Conservation (phyloP, 2,888 invertebrate genomes). For the Euclidia mi region DNA sequence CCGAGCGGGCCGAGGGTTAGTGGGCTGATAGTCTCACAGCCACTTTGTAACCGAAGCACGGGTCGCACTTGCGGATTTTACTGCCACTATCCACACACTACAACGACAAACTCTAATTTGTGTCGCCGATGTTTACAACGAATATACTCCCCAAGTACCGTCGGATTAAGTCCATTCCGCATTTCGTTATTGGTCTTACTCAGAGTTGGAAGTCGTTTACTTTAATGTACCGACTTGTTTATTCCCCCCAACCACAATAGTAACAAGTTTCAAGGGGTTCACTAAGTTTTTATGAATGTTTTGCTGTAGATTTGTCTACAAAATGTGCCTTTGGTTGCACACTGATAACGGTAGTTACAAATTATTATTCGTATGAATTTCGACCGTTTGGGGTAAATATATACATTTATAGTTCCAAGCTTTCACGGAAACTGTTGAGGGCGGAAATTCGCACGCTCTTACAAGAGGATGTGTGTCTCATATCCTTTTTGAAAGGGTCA, state of each 20-base stretch:
- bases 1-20: slow-evolving; percentile 48
- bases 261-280: slow-evolving; percentile 20
- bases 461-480: background rate
- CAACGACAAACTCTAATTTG: slow-evolving; percentile 58
- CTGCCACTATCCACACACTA: slow-evolving; percentile 50
- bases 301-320: background rate
- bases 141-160: slow-evolving; percentile 37
- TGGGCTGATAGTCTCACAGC: slow-evolving; percentile 44
- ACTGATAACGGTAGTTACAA: background rate
- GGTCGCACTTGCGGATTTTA: slow-evolving; percentile 60
- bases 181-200: slow-evolving; percentile 29
- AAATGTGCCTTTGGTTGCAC: background rate
- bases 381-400: too few relatives aligned
- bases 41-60: slow-evolving; percentile 65
- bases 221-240: slow-evolving; percentile 51
- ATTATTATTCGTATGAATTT: too few relatives aligned
- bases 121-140: slow-evolving; percentile 58
- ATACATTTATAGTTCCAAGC: background rate
- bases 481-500: background rate
- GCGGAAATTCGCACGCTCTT: background rate
- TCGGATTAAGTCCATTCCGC: slow-evolving; percentile 35
- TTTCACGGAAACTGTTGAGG: background rate
- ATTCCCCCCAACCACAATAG: slow-evolving; percentile 22
- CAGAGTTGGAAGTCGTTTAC: slow-evolving; percentile 44
- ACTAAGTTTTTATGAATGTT: background rate